phyloP scores from a whole-genome alignment of 2,888 invertebrate genomes.

The Cerceris ruficornis region DNA sequence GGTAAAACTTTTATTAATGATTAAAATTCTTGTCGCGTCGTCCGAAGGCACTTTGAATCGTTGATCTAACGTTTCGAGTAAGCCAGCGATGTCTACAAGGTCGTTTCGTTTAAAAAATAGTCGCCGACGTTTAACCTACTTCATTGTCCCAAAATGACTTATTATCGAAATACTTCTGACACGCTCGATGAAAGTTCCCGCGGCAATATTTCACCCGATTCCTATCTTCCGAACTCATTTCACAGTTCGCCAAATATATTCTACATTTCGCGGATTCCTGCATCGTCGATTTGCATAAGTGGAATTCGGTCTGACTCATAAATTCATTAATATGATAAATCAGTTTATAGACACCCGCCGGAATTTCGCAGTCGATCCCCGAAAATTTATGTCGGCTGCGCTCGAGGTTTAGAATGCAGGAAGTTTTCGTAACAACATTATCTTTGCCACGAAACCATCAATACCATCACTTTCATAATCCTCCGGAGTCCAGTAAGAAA shows the following conservation, averaged over 20 bases:
- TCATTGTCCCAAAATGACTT: background rate
- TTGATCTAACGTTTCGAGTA: constrained; percentile 30
- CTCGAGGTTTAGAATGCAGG: background rate
- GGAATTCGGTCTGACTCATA: constrained; percentile 15
- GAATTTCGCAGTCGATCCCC: background rate
- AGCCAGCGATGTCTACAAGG: constrained; percentile 3
- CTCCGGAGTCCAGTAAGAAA: background rate
- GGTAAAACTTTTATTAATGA: constrained; percentile 9
- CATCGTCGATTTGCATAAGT: background rate
- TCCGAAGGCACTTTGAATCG: constrained; percentile 13
- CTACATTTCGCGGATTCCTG: background rate
- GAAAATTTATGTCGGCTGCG: background rate
- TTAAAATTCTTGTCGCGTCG: constrained; percentile 23
- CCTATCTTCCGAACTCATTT: background rate
- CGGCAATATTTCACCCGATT: background rate
- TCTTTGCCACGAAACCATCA: constrained; percentile 5
- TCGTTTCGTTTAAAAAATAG: background rate
- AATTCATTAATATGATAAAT: constrained; percentile 26
- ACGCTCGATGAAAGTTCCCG: background rate
- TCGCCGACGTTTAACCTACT: constrained; percentile 23
- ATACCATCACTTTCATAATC: background rate
- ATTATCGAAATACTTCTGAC: background rate
- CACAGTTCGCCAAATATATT: background rate
- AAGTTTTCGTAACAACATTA: constrained; percentile 8
- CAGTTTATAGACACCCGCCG: background rate